These are phyloP conservation scores for Zaprionus capensis DNA, from an alignment of 1,140 invertebrate species.

Conservation along the genomic window DNA sequence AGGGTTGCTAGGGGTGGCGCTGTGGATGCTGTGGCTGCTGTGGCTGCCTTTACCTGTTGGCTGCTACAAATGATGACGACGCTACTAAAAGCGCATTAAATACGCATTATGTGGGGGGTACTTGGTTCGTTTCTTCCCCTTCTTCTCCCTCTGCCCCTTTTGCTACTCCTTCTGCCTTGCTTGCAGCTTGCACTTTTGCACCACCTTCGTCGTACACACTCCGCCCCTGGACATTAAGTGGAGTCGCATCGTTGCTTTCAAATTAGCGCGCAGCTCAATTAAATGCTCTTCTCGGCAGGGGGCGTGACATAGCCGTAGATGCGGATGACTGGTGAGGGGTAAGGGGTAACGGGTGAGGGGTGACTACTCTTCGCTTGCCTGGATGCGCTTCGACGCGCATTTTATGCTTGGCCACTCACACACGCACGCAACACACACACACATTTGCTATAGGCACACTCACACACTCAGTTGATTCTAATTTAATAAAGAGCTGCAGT, in stretches of 20 bases:
- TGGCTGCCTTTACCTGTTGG: conserved; percentile 34
- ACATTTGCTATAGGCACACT: not conserved
- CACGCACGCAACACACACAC: conserved; percentile 26
- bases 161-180: not conserved
- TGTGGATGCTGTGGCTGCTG: not conserved
- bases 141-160: not conserved
- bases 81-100: conserved; percentile 67
- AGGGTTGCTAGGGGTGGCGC: not conserved
- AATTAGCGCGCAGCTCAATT: conserved; percentile 78
- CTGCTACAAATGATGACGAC: conserved; percentile 10
- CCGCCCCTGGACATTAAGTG: conserved; percentile 17
- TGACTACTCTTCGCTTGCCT: conserved; percentile 44
- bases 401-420: conserved; percentile 52
- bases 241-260: conserved; percentile 71
- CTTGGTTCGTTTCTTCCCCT: not conserved
- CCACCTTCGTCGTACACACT: not conserved
- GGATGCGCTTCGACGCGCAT: conserved; percentile 74
- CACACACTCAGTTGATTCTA: conserved; percentile 62
- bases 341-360: not conserved
- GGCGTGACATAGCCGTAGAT: not conserved
- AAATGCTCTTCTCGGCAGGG: conserved; percentile 41
- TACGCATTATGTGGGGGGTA: conserved; percentile 57
- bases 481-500: conserved; percentile 70
- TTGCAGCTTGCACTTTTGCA: not conserved
- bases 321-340: not conserved